phyloP scores from a whole-genome alignment of 2,113 vertebrate genomes.

The Phocoena sinus region DNA sequence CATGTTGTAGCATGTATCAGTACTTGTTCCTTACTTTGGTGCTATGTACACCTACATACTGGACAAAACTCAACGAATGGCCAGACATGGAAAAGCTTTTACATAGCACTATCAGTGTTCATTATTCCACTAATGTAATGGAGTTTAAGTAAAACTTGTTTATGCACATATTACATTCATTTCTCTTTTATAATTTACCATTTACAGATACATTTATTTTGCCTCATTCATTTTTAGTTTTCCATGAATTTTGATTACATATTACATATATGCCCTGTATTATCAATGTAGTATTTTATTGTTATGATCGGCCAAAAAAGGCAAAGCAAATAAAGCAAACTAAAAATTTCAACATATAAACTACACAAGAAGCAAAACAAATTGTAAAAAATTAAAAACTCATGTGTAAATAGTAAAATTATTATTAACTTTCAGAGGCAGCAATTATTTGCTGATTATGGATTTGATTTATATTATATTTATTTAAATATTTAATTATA shows the following conservation, averaged over 20 bases:
- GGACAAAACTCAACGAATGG: not conserved
- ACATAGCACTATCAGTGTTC: not conserved
- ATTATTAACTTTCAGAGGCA: not conserved
- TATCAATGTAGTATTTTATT: not conserved
- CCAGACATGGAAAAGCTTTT: not conserved
- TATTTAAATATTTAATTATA: not conserved
- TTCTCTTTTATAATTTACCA: not conserved
- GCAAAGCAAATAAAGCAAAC: not conserved
- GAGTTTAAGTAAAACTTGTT: not conserved
- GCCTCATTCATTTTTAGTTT: not conserved
- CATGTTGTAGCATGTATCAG: not conserved
- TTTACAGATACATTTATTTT: not conserved
- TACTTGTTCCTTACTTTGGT: not conserved
- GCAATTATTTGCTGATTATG: not conserved
- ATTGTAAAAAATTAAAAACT: not conserved
- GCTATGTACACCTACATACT: not conserved
- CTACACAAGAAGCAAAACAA: not conserved
- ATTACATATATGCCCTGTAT: not conserved
- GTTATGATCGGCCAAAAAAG: not conserved
- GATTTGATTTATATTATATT: not conserved
- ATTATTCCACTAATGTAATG: not conserved
- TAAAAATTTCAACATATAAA: not conserved
- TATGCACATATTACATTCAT: not conserved
- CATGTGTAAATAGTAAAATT: not conserved
- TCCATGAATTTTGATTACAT: not conserved